phyloP scores from a whole-genome alignment of 2,797 vertebrate genomes.

The Enteromius radiatus region DNA sequence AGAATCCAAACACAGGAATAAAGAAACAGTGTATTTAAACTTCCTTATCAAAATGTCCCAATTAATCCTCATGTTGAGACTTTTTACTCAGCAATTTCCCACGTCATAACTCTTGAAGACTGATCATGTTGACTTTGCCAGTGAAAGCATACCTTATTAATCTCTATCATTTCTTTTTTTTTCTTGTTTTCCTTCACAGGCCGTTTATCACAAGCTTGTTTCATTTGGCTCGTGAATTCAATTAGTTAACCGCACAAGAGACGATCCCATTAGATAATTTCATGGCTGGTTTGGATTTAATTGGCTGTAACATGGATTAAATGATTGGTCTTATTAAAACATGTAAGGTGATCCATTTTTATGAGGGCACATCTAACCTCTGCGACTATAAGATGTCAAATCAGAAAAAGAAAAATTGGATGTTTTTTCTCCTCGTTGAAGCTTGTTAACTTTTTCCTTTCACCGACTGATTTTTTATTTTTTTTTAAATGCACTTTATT shows the following conservation, averaged over 20 bases:
- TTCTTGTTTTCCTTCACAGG: constrained; percentile 45
- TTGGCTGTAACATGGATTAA: constrained; percentile 56
- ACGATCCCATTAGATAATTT: constrained; percentile 65
- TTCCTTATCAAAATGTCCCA: constrained; percentile 10
- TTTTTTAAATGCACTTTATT: constrained; percentile 38
- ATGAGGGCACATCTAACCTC: constrained; percentile 9
- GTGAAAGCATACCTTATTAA: constrained; percentile 64
- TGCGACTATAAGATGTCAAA: constrained; percentile 39
- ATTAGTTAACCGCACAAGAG: constrained; percentile 64
- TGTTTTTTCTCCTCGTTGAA: constrained; percentile 1
- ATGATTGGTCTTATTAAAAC: constrained; percentile 51
- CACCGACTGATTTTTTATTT: neutral
- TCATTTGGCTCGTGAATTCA: constrained; percentile 54
- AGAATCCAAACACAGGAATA: neutral
- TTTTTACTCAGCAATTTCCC: neutral
- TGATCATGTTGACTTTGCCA: constrained; percentile 53
- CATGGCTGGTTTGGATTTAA: constrained; percentile 64
- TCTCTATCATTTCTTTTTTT: constrained; percentile 52
- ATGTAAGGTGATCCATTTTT: constrained; percentile 44
- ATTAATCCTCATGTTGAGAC: constrained; percentile 1
- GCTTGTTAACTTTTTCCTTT: constrained; percentile 30
- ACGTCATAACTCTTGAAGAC: constrained; percentile 1
- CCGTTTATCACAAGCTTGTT: constrained; percentile 57
- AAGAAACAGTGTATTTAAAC: neutral
- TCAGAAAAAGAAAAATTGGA: constrained; percentile 18